Conservation (phyloP, 2,888 invertebrate genomes). For the Eristalis tenax region DNA sequence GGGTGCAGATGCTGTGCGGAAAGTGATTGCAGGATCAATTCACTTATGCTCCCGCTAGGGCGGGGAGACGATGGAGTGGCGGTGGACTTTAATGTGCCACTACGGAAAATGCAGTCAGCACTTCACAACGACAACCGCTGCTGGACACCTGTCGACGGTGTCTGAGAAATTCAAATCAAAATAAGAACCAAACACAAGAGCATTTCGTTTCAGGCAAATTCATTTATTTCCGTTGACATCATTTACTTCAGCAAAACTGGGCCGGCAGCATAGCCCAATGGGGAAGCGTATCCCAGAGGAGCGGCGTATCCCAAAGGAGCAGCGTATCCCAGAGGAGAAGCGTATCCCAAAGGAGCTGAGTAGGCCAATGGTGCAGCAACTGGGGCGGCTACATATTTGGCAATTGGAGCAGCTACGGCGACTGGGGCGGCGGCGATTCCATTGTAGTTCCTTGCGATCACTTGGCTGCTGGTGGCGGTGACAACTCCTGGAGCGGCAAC, state of each 20-base stretch:
- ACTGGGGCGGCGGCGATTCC: conserved; percentile 79
- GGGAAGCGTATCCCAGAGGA: neutral
- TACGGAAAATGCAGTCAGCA: too few species aligned
- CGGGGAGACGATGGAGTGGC: neutral
- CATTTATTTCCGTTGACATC: neutral
- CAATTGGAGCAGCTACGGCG: conserved; percentile 67
- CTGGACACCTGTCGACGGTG: too few species aligned
- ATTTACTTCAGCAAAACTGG: neutral
- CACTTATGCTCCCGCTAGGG: neutral
- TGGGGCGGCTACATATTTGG: conserved; percentile 23
- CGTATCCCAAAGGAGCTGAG: conserved; percentile 75
- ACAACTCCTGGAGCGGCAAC: conserved; percentile 72
- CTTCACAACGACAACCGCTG: too few species aligned
- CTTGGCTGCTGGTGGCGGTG: conserved; percentile 77
- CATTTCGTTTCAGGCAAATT: neutral
- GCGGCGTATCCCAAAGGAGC: conserved; percentile 25
- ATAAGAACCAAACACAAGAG: neutral
- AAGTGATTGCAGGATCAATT: conserved; percentile 10
- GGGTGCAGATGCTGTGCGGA: neutral
- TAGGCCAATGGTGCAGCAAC: conserved; percentile 23
- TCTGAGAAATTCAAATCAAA: neutral
- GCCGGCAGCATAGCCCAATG: neutral
- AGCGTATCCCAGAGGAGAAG: conserved; percentile 48
- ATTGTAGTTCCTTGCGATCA: conserved; percentile 77
- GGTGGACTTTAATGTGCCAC: neutral